Percentiles rank a stretch among this genome's conserved stretches.
These are phyloP conservation scores for Aphelenchoides bicaudatus DNA, from an alignment of 2,888 invertebrate species.

Conservation along the genomic window DNA sequence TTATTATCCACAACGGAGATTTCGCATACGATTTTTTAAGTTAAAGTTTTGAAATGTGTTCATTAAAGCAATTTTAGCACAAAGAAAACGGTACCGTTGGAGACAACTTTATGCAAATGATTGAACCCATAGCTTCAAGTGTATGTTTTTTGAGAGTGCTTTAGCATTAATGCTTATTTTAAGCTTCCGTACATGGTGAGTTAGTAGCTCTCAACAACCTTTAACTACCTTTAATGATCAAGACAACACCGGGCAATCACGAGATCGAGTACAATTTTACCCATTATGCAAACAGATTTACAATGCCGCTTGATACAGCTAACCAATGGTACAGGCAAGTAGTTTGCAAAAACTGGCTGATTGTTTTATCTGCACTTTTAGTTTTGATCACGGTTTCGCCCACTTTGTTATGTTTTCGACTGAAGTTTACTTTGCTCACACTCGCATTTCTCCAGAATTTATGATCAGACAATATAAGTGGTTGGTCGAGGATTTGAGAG, in stretches of 20 bases:
- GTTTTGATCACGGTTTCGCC: slow-evolving; percentile 81
- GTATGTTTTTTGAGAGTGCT: too few species aligned
- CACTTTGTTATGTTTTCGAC: slow-evolving; percentile 88
- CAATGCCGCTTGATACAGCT: slow-evolving; percentile 71
- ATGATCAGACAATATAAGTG: slow-evolving; percentile 37
- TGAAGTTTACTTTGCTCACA: slow-evolving; percentile 74
- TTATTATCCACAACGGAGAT: slow-evolving; percentile 69
- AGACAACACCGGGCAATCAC: too few species aligned
- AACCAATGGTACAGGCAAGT: slow-evolving; percentile 59
- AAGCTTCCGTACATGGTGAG: too few species aligned
- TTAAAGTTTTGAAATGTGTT: too few species aligned
- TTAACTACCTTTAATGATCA: too few species aligned
- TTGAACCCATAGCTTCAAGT: slow-evolving; percentile 80
- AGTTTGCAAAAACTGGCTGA: too few species aligned
- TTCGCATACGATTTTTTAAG: slow-evolving; percentile 92
- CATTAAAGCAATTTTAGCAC: too few species aligned
- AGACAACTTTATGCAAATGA: slow-evolving; percentile 86
- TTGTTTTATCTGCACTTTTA: too few species aligned
- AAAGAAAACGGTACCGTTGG: too few species aligned
- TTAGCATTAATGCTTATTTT: too few species aligned
- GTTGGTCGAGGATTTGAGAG: slow-evolving; percentile 36
- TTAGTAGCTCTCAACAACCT: slow-evolving; percentile 83
- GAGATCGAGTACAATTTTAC: slow-evolving; percentile 76
- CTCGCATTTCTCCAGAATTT: slow-evolving; percentile 75
- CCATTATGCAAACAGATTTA: slow-evolving; percentile 83